Evolutionary conservation across 2,797 vertebrate genomes (phyloP), one percentile per base, ranked within the genome.

Genomic region (Pangasius larnaudii): DNA sequence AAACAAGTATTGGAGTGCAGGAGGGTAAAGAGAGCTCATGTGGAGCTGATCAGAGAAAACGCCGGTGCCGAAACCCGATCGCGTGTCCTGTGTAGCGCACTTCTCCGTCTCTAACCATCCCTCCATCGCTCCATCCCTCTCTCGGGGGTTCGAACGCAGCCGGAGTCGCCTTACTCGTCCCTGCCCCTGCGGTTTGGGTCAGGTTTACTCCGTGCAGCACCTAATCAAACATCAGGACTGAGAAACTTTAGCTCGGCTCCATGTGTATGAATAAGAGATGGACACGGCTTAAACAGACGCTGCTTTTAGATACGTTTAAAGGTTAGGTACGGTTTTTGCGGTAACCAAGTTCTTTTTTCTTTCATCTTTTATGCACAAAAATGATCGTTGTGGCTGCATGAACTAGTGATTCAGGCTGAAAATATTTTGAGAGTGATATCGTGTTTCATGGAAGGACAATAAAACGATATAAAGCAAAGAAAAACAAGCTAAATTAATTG

Each of bases 181-280:
- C 56, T 67, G 56, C 87, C 87, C 79, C 72, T 91, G 90, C 65
- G 91, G 88, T 91, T 74, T 86, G 88, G 84, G 80, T 89, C 89
- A 74, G 89, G 63, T 89, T 89, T 84, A 75, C 86, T 86, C 78
- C 72, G 79, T 78, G 77, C 30, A 88, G 81, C 86, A 86, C 80
- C 39, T 89, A 84, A 87, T 75, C 39, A 89, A 88, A 87, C 83
- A 81, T 80, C 83, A n/a, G 87, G 69, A 49, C 79, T 88, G 72
- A 61, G 89, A 89, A 91, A 92, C 85, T 84, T 87, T 89, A 88
- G 84, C 91, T 86, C 80, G 89, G 89, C 90, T 91, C 88, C 85
- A 84, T 82, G 86, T 72, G 88, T 72, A 91, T 86, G 83, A 85
- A 89, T 86, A 91, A 85, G 88, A 90, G 61, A 85, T 85, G 81